Evolutionary conservation across 35 echinoderm and acorn worm species (phyloP).

Genomic region (Heliocidaris tuberculata): DNA sequence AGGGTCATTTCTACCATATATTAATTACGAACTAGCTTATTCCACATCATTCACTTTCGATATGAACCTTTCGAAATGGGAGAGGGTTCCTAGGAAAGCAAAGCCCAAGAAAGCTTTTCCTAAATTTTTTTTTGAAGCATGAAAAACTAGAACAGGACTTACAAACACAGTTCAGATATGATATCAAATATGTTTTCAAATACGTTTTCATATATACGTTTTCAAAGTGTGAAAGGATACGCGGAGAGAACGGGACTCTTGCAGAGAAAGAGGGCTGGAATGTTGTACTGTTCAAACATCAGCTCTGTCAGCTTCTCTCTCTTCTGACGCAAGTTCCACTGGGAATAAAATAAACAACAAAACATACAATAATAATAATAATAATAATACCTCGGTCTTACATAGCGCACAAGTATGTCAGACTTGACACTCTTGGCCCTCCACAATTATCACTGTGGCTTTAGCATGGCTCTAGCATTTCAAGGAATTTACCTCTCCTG

Average conservation of each 20-base stretch:
- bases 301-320: conserved; percentile 94
- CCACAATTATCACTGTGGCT: too few species aligned
- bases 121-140: not conserved
- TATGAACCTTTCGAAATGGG: too few species aligned
- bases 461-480: too few species aligned
- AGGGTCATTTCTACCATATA: too few species aligned
- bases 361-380: not conserved
- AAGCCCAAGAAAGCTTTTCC: too few species aligned
- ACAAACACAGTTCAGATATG: not conserved
- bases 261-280: conserved; percentile 94
- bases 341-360: conserved; percentile 42
- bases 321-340: conserved; percentile 90
- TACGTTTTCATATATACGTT: not conserved
- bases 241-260: conserved; percentile 93
- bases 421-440: too few species aligned
- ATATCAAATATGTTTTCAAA: too few species aligned
- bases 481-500: too few species aligned
- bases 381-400: not conserved
- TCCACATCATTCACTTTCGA: too few species aligned
- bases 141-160: not conserved
- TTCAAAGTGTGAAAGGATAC: conserved; percentile 79
- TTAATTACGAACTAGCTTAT: too few species aligned
- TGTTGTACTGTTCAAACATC: conserved; percentile 98
- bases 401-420: too few species aligned
- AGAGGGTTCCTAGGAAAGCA: too few species aligned